Percentiles rank a stretch among this genome's conserved stretches.
phyloP scores from a whole-genome alignment of 2,888 invertebrate genomes.

The Hoplodrina ambigua region DNA sequence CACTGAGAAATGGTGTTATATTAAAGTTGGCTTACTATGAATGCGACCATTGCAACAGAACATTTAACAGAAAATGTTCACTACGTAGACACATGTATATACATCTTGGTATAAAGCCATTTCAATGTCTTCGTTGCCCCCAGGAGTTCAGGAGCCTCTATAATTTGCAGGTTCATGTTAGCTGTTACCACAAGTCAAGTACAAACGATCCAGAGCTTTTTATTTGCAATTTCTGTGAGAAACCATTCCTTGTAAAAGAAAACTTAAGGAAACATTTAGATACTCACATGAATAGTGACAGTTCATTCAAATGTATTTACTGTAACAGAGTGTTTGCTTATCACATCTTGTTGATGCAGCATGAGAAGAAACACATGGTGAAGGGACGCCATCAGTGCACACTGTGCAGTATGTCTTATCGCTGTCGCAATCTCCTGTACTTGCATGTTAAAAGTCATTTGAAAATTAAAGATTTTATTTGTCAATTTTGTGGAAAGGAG shows the following conservation, averaged over 20 bases:
- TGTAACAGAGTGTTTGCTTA: slow-evolving; percentile 80
- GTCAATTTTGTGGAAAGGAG: slow-evolving; percentile 94
- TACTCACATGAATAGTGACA: slow-evolving; percentile 90
- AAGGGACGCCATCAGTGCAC: slow-evolving; percentile 93
- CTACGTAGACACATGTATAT: slow-evolving; percentile 92
- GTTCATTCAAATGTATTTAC: slow-evolving; percentile 92
- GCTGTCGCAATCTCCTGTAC: slow-evolving; percentile 91
- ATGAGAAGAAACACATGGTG: slow-evolving; percentile 93
- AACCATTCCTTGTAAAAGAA: slow-evolving; percentile 94
- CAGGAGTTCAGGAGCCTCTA: slow-evolving; percentile 92
- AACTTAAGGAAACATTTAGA: slow-evolving; percentile 93
- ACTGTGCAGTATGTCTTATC: slow-evolving; percentile 93
- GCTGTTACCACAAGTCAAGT: slow-evolving; percentile 87
- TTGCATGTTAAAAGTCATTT: slow-evolving; percentile 93
- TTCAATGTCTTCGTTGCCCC: slow-evolving; percentile 91
- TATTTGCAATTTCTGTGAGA: slow-evolving; percentile 94
- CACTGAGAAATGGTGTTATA: slow-evolving; percentile 71
- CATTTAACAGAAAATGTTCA: slow-evolving; percentile 92
- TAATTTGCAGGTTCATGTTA: slow-evolving; percentile 92
- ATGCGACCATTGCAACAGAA: slow-evolving; percentile 92
- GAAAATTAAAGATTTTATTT: slow-evolving; percentile 94
- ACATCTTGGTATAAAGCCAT: slow-evolving; percentile 92
- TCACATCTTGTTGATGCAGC: slow-evolving; percentile 88
- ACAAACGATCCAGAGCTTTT: slow-evolving; percentile 82
- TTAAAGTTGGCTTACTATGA: slow-evolving; percentile 70